Conservation (phyloP, 1,140 invertebrate species). For the Eueides isabella region DNA sequence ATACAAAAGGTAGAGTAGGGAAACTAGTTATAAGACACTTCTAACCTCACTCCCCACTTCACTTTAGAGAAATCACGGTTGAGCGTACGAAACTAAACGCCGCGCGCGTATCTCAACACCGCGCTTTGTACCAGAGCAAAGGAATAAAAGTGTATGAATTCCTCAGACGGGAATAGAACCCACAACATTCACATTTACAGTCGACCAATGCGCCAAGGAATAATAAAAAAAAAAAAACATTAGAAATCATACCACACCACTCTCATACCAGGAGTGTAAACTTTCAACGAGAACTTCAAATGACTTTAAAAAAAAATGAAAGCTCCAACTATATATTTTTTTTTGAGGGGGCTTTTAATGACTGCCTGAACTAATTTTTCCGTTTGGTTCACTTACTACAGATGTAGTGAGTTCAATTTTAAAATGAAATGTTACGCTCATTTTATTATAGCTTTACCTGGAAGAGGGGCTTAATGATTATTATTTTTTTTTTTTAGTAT, state of each 20-base stretch:
- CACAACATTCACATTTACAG: no score
- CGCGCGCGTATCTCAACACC: neutral
- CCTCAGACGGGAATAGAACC: no score
- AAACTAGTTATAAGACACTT: no score
- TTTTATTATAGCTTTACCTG: neutral
- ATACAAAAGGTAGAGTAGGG: no score
- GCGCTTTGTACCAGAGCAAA: no score
- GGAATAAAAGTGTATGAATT: no score
- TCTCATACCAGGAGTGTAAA: neutral
- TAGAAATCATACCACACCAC: neutral
- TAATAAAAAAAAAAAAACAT: neutral
- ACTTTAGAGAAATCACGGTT: neutral
- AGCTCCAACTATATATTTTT: neutral
- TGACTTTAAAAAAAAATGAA: conserved; percentile 5
- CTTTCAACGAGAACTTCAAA: neutral
- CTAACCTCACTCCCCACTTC: neutral
- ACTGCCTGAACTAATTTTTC: neutral
- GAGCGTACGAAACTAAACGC: no score
- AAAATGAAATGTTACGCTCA: neutral
- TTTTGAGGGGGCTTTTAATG: neutral
- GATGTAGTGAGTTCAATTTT: neutral
- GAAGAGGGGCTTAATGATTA: neutral
- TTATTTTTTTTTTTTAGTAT: neutral
- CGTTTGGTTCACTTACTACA: conserved; percentile 2
- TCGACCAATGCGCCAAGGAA: neutral